Base-by-base conservation (phyloP, 1,140 invertebrate species). In the Plutomurus gul region DNA sequence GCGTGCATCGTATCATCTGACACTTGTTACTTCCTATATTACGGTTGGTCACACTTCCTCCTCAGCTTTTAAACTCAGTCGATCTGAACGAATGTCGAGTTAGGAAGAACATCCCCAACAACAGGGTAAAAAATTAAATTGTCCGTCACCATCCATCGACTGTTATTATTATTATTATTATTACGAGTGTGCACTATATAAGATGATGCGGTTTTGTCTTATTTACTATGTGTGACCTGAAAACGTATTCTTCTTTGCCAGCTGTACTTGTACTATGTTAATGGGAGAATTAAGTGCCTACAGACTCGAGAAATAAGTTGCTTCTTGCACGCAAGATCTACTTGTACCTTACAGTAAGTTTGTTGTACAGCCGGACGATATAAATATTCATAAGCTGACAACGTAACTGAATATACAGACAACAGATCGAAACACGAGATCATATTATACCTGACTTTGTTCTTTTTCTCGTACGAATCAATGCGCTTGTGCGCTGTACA, bases 241-340 rank as follows among this genome's bases (percentile, higher is more conserved):
- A n/a, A n/a, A n/a, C n/a, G n/a, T n/a, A n/a, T n/a, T n/a, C n/a
- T n/a, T n/a, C n/a, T n/a, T n/a, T n/a, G n/a, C n/a, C n/a, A n/a
- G n/a, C n/a, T n/a, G n/a, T n/a, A n/a, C n/a, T n/a, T n/a, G n/a
- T n/a, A n/a, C n/a, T n/a, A n/a, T n/a, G n/a, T n/a, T n/a, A n/a
- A n/a, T n/a, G n/a, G n/a, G n/a, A n/a, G n/a, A n/a, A n/a, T n/a
- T n/a, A n/a, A n/a, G n/a, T n/a, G n/a, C n/a, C n/a, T n/a, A n/a
- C n/a, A n/a, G n/a, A n/a, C n/a, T n/a, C n/a, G n/a, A n/a, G 56
- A 65, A 65, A 65, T 65, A 65, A 65, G 30, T 65, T 65, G 56
- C 56, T 65, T 65, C 56, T 65, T 65, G 56, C 56, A 65, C 56
- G 56, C 56, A 65, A 65, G 30, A 65, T 65, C 56, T 65, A 65